Percentiles rank a stretch among this genome's conserved stretches.
phyloP scores from a whole-genome alignment of 2,888 invertebrate genomes.

The Chorisops tibialis region DNA sequence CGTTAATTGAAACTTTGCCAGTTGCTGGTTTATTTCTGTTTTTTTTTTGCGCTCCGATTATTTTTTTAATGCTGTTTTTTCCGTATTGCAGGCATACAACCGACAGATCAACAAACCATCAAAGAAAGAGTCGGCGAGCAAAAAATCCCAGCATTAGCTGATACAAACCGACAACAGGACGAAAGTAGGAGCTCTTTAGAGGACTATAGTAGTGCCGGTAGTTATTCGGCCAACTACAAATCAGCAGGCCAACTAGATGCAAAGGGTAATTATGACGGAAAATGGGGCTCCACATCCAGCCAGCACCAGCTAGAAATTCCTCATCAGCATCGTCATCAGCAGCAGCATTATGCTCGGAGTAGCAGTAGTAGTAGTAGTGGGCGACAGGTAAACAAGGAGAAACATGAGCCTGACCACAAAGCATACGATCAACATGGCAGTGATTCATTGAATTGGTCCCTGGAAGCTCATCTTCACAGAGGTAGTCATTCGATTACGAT shows the following conservation, averaged over 20 bases:
- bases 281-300: neutral
- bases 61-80: neutral
- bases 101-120: conserved; percentile 31
- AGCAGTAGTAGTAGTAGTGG: too few species aligned
- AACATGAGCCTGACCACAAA: conserved; percentile 24
- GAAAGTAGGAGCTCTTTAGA: neutral
- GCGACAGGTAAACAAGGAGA: conserved; percentile 30
- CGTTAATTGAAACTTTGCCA: conserved; percentile 19
- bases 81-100: conserved; percentile 30
- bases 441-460: conserved; percentile 29
- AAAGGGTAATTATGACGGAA: neutral
- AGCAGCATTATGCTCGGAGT: conserved; percentile 21
- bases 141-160: conserved; percentile 32
- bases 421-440: conserved; percentile 26
- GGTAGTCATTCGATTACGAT: neutral
- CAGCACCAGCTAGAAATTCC: conserved; percentile 11
- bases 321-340: conserved; percentile 29
- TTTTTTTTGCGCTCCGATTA: neutral
- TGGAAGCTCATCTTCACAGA: conserved; percentile 1
- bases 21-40: neutral
- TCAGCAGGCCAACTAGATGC: conserved; percentile 2
- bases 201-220: neutral
- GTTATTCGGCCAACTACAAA: conserved; percentile 10
- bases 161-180: conserved; percentile 21
- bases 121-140: conserved; percentile 29